Evolutionary conservation across 2,113 vertebrate genomes (phyloP), one percentile per base, ranked within the genome.

Genomic region (Urocynchramus pylzowi): DNA sequence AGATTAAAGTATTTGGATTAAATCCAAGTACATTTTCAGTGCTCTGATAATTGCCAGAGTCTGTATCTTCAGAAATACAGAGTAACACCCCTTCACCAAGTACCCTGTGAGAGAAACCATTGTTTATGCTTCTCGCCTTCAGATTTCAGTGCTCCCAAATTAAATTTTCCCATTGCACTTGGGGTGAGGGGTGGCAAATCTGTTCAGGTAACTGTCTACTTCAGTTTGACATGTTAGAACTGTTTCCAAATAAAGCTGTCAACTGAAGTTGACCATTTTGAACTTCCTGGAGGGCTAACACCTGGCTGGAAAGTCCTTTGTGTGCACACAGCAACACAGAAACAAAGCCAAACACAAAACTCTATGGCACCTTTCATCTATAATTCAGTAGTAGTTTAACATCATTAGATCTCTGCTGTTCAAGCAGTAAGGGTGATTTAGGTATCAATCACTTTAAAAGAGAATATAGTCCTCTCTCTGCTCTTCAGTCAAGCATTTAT

Each of bases 221-320:
- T 82, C 77, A 79, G 16, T 74, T 39, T 88, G 86, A 82, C 74
- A 17, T 35, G 68, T 57, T 73, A 60, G 87, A 79, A 92, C 74
- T 20, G 22, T 41, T 95, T 93, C 81, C 89, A 95, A 92, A 92
- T 39, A 81, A 74, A 93, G 61, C 81, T 84, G 70, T 73, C 81
- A 84, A 53, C 53, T 50, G 45, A 81, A 84, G n/a, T 12, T 87
- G 83, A 84, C 88, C 90, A 92, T 56, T 81, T 11, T 89, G 80
- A 94, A 73, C 49, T 64, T 96, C 91, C 84, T 74, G 77, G 83
- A 89, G 91, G 84, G 83, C 50, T 75, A 75, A 90, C 49, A 84
- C 83, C 79, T 95, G 91, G 42, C 54, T 87, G 64, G 59, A 93
- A 76, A 86, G 53, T 20, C 63, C 45, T 90, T 78, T 76, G 90